Conservation (phyloP, 2,113 vertebrate genomes). For the Aplodontia rufa region DNA sequence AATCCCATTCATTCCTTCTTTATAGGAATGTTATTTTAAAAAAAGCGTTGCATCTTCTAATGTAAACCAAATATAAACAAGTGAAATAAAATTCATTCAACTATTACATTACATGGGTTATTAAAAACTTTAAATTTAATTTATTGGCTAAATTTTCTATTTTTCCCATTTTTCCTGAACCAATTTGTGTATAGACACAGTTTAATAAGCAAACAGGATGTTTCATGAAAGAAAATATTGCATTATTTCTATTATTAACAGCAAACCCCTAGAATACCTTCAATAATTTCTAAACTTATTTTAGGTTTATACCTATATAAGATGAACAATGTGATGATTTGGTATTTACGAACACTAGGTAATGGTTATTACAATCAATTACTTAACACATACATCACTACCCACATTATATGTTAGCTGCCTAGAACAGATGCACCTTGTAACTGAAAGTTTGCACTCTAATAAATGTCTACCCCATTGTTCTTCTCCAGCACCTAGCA, state of each 20-base stretch:
- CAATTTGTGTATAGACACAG: not conserved
- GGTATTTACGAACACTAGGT: not conserved
- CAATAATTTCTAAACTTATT: not conserved
- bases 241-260: not conserved
- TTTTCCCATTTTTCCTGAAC: not conserved
- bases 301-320: not conserved
- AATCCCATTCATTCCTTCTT: not conserved
- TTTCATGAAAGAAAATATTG: not conserved
- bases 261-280: not conserved
- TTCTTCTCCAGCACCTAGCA: not conserved
- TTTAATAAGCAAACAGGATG: not conserved
- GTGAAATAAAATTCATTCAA: conserved; percentile 12
- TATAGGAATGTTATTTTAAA: not conserved
- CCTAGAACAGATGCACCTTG: not conserved
- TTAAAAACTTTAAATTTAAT: conserved; percentile 30
- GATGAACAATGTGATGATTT: not conserved
- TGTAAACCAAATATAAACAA: conserved; percentile 13
- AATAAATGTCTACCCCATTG: not conserved
- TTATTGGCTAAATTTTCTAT: not conserved
- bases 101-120: not conserved
- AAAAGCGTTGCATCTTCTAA: not conserved
- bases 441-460: not conserved
- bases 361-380: not conserved
- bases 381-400: not conserved
- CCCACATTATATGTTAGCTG: not conserved